Evolutionary conservation across 30 jellyfish, hydroid and myxozoan species (phyloP), one percentile per base, ranked within the genome.

Genomic region (Mastigias papua): DNA sequence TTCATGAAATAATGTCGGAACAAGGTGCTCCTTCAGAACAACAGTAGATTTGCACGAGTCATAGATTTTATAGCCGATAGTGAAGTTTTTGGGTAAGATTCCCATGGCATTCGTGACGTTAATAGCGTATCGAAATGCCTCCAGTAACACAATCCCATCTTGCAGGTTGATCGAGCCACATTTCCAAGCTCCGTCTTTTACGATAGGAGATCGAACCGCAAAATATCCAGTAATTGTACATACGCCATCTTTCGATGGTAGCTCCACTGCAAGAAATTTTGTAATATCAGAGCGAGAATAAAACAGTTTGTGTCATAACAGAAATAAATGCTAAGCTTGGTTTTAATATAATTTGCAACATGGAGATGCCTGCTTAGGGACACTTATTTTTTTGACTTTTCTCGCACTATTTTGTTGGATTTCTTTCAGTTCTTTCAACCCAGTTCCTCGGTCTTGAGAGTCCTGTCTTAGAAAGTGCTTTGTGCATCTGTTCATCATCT

Each of bases 71-170:
- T 89, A 89, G 63, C 97, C 97, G 11, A 89, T 82, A 30, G 51
- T 57, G 27, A 86, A 80, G 90, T 88, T 86, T 46, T 51, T 34
- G 0, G 88, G 92, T 17, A 78, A 76, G 25, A 76, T 48, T 8
- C 89, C 89, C 34, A 65, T 27, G 1, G 51, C 32, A 81, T 80
- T 79, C 33, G 88, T 79, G 25, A 78, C 68, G 49, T 66, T 49
- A 51, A 89, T 66, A 6, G 97, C 97, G 82, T 78, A 89, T 1
- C 97, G 97, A 26, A 89, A 89, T 1, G 97, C 97, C 68, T 89
- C 97, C 33, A 89, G 85, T 60, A 78, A 64, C 9, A 89, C 66
- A 48, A 89, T 70, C 73, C 97, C 97, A 49, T 79, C 84, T 60
- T 74, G 86, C 20, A 63, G 34, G 33, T 69, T 89, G 77, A 89